Evolutionary conservation across 2,113 vertebrate genomes (phyloP).

Genomic region (Mustela lutreola): DNA sequence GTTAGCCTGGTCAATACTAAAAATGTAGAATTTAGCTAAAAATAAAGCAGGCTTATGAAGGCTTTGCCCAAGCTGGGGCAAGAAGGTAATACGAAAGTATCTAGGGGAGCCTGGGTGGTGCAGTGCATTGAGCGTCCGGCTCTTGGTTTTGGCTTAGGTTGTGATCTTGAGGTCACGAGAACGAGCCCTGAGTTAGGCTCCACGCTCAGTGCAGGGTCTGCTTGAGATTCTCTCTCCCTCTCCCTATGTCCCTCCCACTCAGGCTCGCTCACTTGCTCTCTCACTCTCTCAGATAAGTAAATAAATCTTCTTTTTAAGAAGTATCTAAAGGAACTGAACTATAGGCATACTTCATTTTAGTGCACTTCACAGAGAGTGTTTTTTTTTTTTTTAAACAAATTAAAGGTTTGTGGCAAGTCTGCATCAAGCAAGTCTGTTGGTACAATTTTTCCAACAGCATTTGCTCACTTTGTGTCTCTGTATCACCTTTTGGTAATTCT

Average conservation of each 20-base stretch:
- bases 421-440: not conserved
- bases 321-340: not conserved
- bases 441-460: not conserved
- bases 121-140: not conserved
- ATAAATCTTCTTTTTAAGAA: not conserved
- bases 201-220: not conserved
- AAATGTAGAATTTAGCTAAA: conserved; percentile 39
- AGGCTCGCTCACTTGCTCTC: not conserved
- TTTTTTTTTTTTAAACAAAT: not conserved
- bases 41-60: not conserved
- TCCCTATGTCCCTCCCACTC: no score
- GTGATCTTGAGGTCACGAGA: not conserved
- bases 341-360: not conserved
- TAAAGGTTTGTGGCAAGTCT: not conserved
- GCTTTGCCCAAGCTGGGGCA: not conserved
- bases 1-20: not conserved
- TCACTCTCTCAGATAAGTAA: not conserved
- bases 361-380: not conserved
- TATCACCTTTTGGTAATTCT: not conserved
- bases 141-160: not conserved
- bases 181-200: not conserved
- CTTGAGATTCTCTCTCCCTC: not conserved
- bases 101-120: not conserved
- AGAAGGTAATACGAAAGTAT: not conserved
- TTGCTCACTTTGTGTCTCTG: not conserved